These are phyloP conservation scores for Galaxea fascicularis DNA, from an alignment of 92 coral and sea anemone species.

Conservation along the genomic window DNA sequence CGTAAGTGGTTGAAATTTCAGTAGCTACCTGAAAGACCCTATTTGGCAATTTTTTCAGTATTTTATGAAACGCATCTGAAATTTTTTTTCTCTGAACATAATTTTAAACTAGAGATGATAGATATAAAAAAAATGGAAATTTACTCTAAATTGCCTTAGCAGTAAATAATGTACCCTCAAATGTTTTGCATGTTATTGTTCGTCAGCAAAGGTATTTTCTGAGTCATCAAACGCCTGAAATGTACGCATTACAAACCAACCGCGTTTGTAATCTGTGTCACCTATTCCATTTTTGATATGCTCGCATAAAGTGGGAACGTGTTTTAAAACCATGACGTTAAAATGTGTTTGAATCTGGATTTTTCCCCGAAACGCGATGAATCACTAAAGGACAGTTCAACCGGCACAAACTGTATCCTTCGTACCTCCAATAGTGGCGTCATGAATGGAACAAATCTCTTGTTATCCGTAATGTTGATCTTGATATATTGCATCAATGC, in stretches of 20 bases:
- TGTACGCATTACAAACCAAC: not conserved
- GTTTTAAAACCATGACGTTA: conserved; percentile 64
- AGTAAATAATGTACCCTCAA: no score
- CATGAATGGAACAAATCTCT: conserved; percentile 74
- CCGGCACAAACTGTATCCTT: conserved; percentile 54
- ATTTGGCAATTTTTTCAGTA: no score
- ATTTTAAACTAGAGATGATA: no score
- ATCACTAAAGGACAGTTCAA: conserved; percentile 74
- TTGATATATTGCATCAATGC: conserved; percentile 59
- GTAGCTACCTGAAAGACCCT: no score
- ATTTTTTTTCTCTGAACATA: no score
- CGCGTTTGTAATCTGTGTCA: not conserved
- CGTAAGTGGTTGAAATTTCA: no score
- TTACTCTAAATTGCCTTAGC: no score
- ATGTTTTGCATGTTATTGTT: no score
- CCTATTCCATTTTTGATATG: conserved; percentile 42
- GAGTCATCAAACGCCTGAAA: no score
- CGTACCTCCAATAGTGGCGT: conserved; percentile 1
- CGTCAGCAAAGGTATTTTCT: no score
- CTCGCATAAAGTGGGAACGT: conserved; percentile 62
- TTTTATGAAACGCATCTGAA: no score
- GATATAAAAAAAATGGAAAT: no score
- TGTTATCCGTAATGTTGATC: conserved; percentile 44
- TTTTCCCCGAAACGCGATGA: conserved; percentile 63
- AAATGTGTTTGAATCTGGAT: conserved; percentile 73